Conservation (phyloP, 2,797 vertebrate genomes). For the Oreonectes daqikongensis region DNA sequence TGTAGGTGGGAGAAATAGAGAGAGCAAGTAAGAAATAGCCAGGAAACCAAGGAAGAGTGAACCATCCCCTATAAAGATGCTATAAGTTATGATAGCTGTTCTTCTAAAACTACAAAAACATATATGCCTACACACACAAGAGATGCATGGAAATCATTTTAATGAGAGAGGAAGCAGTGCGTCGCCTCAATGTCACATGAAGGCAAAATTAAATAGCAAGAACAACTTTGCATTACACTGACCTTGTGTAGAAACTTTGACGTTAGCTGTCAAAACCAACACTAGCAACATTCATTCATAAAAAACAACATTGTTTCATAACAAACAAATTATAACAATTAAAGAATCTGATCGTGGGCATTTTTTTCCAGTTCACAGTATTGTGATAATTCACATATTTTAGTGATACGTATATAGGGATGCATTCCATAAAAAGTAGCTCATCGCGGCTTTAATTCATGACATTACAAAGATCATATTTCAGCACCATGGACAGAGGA, state of each 20-base stretch:
- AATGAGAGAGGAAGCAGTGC: background rate
- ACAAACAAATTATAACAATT: no score
- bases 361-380: background rate
- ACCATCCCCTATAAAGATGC: background rate
- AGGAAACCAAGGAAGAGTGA: background rate
- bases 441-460: background rate
- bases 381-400: background rate
- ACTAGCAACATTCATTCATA: background rate
- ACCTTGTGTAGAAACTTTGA: background rate
- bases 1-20: slow-evolving; percentile 1
- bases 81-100: background rate
- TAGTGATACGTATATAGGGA: background rate
- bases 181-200: background rate
- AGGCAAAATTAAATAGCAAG: background rate
- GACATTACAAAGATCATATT: slow-evolving; percentile 5
- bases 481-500: slow-evolving; percentile 44
- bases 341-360: background rate
- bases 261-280: background rate
- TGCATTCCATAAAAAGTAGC: background rate
- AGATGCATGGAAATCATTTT: background rate
- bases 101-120: background rate
- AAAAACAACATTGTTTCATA: background rate
- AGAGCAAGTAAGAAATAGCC: background rate
- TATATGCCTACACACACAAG: background rate
- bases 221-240: background rate